These are phyloP conservation scores for Nyctibius bracteatus DNA, from an alignment of 2,113 vertebrate genomes.

Conservation along the genomic window DNA sequence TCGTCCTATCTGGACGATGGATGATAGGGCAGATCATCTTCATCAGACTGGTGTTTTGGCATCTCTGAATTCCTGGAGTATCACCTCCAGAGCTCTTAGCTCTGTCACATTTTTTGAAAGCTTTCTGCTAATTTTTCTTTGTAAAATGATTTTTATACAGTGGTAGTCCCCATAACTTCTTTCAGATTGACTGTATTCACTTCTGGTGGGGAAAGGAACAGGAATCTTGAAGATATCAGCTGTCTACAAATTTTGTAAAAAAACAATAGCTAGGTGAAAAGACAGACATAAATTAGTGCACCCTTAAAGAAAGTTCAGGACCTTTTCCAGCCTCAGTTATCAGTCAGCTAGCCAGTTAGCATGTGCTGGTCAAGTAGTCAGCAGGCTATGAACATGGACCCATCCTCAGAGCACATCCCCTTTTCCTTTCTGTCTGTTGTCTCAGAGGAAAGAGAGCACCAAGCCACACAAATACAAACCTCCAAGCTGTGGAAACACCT, in stretches of 20 bases:
- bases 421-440: background rate
- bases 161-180: background rate
- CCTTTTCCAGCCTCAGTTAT: background rate
- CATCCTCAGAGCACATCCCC: background rate
- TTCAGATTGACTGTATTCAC: background rate
- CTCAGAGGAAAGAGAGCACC: background rate
- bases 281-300: background rate
- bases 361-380: background rate
- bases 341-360: background rate
- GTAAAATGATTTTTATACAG: background rate
- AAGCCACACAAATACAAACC: background rate
- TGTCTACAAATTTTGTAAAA: background rate
- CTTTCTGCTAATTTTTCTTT: background rate
- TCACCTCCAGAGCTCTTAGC: background rate
- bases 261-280: background rate
- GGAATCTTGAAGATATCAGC: background rate
- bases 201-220: background rate
- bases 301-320: background rate
- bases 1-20: too few relatives aligned
- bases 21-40: background rate
- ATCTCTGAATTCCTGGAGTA: background rate
- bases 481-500: background rate
- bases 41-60: background rate
- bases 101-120: background rate
- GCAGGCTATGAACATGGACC: rapidly evolving